Percentiles rank a stretch among this genome's conserved stretches.
These are phyloP conservation scores for Pollenia griseotomentosa DNA, from an alignment of 2,888 invertebrate genomes.

Conservation along the genomic window DNA sequence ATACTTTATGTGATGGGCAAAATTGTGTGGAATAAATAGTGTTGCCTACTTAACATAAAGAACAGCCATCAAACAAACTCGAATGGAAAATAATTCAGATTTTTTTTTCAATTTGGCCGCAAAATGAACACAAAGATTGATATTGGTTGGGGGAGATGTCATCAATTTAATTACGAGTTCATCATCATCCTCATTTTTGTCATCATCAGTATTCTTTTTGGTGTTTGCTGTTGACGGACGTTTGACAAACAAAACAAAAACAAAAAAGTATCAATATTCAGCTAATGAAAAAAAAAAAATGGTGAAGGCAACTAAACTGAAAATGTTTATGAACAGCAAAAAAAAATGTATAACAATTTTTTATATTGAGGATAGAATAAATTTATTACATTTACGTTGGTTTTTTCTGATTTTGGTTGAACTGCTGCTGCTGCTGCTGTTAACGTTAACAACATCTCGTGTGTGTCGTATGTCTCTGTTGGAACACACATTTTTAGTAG, in stretches of 20 bases:
- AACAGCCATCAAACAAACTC: background rate
- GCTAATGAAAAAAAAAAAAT: slow-evolving; percentile 65
- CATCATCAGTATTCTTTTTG: slow-evolving; percentile 29
- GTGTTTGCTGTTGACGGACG: slow-evolving; percentile 43
- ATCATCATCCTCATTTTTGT: slow-evolving; percentile 41
- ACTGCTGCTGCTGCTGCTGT: slow-evolving; percentile 4
- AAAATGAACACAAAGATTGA: slow-evolving; percentile 38
- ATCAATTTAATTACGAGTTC: slow-evolving; percentile 74
- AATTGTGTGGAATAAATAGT: background rate
- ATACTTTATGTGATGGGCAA: slow-evolving; percentile 58
- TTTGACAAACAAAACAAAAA: slow-evolving; percentile 1
- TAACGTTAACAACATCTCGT: slow-evolving; percentile 6
- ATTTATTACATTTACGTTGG: slow-evolving; percentile 43
- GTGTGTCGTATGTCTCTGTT: slow-evolving; percentile 39
- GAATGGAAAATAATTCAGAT: background rate
- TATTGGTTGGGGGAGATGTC: slow-evolving; percentile 59
- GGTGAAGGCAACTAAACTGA: slow-evolving; percentile 35
- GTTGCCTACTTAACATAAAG: slow-evolving; percentile 41
- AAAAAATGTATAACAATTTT: slow-evolving; percentile 7
- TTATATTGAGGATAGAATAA: slow-evolving; percentile 40
- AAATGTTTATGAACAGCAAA: slow-evolving; percentile 33
- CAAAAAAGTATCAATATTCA: slow-evolving; percentile 55
- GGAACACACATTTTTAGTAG: slow-evolving; percentile 38
- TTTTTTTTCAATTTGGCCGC: slow-evolving; percentile 45
- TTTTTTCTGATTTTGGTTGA: slow-evolving; percentile 12